Evolutionary conservation across 1,140 invertebrate species (phyloP).

Genomic region (Glossosoma conforme): DNA sequence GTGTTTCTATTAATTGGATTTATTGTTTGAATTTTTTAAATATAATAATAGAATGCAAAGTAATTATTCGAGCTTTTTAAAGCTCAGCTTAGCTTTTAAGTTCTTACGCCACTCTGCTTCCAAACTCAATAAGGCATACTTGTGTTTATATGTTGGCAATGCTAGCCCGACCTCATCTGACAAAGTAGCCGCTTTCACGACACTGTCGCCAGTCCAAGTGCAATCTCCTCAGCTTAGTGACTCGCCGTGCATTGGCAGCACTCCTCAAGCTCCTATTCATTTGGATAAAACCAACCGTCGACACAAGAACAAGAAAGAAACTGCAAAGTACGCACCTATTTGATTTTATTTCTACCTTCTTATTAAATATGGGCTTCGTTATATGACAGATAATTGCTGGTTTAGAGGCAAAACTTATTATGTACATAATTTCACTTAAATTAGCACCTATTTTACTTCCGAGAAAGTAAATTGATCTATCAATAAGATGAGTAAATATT

Average conservation of each 20-base stretch:
- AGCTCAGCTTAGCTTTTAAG: neutral
- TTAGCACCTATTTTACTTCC: too few relatives aligned
- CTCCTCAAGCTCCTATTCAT: slow-evolving; percentile 31
- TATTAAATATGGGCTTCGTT: too few relatives aligned
- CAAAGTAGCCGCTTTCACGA: slow-evolving; percentile 28
- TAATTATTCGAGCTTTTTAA: too few relatives aligned
- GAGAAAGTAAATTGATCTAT: too few relatives aligned
- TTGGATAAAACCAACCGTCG: slow-evolving; percentile 43
- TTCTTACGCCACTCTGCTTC: neutral
- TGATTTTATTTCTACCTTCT: too few relatives aligned
- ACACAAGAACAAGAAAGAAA: slow-evolving; percentile 49
- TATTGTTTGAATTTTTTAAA: too few relatives aligned
- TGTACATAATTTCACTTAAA: too few relatives aligned
- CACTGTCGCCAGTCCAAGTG: slow-evolving; percentile 22
- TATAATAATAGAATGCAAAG: too few relatives aligned
- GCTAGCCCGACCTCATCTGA: slow-evolving; percentile 25
- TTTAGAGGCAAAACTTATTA: too few relatives aligned
- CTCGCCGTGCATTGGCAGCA: slow-evolving; percentile 8
- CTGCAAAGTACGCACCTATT: slow-evolving; percentile 49
- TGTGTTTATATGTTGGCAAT: slow-evolving; percentile 26
- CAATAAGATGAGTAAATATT: too few relatives aligned
- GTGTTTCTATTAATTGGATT: too few relatives aligned
- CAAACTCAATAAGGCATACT: slow-evolving; percentile 12
- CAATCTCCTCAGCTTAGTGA: slow-evolving; percentile 15
- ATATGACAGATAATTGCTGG: too few relatives aligned